phyloP scores from a whole-genome alignment of 2,113 vertebrate species.

The Corvus moneduloides region DNA sequence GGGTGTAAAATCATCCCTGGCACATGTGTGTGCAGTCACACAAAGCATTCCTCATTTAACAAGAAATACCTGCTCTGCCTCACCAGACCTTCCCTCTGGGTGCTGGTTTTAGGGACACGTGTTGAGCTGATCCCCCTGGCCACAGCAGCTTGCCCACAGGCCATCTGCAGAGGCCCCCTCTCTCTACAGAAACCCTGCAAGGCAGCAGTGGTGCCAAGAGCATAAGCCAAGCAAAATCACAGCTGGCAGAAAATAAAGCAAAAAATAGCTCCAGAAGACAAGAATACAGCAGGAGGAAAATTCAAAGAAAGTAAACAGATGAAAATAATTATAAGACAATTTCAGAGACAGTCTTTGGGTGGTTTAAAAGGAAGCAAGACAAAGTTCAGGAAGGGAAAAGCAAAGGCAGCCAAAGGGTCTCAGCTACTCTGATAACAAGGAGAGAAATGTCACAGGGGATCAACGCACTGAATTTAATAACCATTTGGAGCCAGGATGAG shows the following conservation, averaged over 20 bases:
- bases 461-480: background rate
- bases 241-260: background rate
- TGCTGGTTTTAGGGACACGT: background rate
- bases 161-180: background rate
- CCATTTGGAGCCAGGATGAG: background rate
- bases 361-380: background rate
- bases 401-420: background rate
- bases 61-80: background rate
- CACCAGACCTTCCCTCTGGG: background rate
- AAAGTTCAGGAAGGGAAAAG: background rate
- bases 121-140: background rate
- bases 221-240: background rate
- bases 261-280: background rate
- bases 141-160: background rate
- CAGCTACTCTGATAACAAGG: background rate
- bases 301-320: background rate
- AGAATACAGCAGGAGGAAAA: background rate
- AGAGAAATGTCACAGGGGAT: background rate
- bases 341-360: conserved; percentile 3
- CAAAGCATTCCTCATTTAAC: background rate
- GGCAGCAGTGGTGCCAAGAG: background rate
- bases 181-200: background rate
- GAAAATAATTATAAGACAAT: background rate
- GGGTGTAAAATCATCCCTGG: background rate
- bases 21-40: rapidly evolving